These are phyloP conservation scores for Cathartes aura DNA, from an alignment of 2,113 vertebrate species.

Conservation along the genomic window DNA sequence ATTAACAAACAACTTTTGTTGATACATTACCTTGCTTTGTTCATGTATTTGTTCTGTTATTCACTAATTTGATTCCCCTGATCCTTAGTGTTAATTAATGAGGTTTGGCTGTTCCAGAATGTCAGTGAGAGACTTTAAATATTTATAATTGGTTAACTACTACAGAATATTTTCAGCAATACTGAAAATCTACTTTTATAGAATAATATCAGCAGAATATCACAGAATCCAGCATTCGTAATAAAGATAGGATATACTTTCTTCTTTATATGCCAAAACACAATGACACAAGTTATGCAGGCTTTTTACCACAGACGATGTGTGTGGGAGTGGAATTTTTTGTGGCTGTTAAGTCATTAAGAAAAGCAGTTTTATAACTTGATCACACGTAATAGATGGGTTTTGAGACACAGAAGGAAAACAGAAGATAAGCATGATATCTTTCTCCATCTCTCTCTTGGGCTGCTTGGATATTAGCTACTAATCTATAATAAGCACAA, in stretches of 20 bases:
- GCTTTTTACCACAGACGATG: background rate
- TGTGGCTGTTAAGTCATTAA: background rate
- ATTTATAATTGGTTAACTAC: background rate
- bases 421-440: background rate
- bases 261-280: background rate
- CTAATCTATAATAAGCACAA: background rate
- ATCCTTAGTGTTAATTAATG: background rate
- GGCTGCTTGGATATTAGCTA: background rate
- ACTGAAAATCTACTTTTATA: background rate
- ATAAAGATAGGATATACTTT: background rate
- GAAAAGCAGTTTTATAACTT: background rate
- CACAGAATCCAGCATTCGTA: background rate
- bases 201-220: background rate
- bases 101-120: background rate
- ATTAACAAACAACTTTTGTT: background rate
- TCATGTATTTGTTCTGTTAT: background rate
- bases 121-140: background rate
- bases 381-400: background rate
- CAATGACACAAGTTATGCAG: background rate
- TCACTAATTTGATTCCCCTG: background rate
- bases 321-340: background rate
- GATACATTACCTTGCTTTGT: background rate
- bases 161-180: background rate
- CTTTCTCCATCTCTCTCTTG: background rate
- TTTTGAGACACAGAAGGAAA: background rate